Conservation (phyloP, 2,888 invertebrate genomes). For the Metallyticus violacea region DNA sequence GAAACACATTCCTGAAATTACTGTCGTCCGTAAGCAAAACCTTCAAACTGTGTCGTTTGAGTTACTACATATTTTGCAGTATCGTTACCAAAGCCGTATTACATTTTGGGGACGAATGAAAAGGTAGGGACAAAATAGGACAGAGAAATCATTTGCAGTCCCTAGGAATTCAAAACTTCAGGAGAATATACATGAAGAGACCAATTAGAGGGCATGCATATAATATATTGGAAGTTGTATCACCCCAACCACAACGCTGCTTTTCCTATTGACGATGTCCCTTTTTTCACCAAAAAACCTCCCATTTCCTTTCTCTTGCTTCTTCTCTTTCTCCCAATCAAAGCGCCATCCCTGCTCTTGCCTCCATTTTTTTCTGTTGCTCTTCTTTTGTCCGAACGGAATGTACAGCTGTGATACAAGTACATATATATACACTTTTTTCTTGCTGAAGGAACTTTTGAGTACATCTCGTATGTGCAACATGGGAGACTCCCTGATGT, state of each 20-base stretch:
- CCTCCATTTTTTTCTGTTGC: not conserved
- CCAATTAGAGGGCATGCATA: not conserved
- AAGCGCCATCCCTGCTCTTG: not conserved
- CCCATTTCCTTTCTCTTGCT: not conserved
- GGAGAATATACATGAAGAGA: not conserved
- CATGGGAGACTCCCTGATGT: not conserved
- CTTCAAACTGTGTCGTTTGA: not conserved
- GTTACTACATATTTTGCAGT: no score
- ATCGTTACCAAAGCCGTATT: not conserved
- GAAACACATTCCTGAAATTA: not conserved
- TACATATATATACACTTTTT: not conserved
- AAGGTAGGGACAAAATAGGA: not conserved
- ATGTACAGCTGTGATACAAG: not conserved
- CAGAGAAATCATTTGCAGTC: not conserved
- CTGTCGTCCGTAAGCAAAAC: not conserved
- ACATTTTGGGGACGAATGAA: not conserved
- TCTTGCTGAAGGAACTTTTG: not conserved
- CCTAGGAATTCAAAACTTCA: not conserved
- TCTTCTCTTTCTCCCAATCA: not conserved
- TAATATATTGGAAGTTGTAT: not conserved
- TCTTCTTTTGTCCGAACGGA: not conserved
- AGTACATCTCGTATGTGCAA: not conserved
- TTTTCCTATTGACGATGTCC: not conserved
- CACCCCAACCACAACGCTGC: not conserved
- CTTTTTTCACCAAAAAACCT: not conserved